Evolutionary conservation across 1,140 invertebrate species (phyloP).

Genomic region (Drosophila pandora): DNA sequence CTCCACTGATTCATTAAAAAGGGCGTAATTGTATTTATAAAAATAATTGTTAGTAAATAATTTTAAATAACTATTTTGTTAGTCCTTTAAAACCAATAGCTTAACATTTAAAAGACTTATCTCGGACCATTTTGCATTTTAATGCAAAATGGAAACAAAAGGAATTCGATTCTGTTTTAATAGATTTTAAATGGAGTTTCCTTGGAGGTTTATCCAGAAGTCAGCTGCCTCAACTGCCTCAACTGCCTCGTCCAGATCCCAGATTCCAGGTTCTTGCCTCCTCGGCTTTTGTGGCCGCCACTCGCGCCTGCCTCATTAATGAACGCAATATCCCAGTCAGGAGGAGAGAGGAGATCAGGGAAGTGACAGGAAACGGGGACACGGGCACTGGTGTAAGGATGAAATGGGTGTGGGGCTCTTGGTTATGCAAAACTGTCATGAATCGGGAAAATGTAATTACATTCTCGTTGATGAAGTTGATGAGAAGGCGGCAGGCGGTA

Average conservation of each 20-base stretch:
- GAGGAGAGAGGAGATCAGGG: slow-evolving; percentile 4
- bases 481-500: slow-evolving; percentile 36
- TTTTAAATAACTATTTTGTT: no score
- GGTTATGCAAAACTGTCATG: slow-evolving; percentile 76
- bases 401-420: slow-evolving; percentile 30
- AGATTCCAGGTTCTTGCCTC: slow-evolving; percentile 15
- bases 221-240: slow-evolving; percentile 1
- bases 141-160: not conserved
- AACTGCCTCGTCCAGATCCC: slow-evolving; percentile 36
- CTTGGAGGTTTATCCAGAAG: slow-evolving; percentile 16
- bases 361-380: slow-evolving; percentile 23
- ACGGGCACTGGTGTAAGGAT: not conserved
- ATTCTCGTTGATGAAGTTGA: slow-evolving; percentile 72
- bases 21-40: no score
- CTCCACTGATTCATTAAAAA: no score
- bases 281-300: slow-evolving; percentile 49
- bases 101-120: not conserved
- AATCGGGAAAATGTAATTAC: slow-evolving; percentile 80
- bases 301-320: slow-evolving; percentile 65
- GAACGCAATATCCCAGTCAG: slow-evolving; percentile 61
- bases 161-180: slow-evolving; percentile 5
- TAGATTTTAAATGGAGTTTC: slow-evolving; percentile 42
- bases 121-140: not conserved
- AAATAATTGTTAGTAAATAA: no score
- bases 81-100: not conserved